phyloP scores from a whole-genome alignment of 2,113 vertebrate genomes.

The Conger conger region DNA sequence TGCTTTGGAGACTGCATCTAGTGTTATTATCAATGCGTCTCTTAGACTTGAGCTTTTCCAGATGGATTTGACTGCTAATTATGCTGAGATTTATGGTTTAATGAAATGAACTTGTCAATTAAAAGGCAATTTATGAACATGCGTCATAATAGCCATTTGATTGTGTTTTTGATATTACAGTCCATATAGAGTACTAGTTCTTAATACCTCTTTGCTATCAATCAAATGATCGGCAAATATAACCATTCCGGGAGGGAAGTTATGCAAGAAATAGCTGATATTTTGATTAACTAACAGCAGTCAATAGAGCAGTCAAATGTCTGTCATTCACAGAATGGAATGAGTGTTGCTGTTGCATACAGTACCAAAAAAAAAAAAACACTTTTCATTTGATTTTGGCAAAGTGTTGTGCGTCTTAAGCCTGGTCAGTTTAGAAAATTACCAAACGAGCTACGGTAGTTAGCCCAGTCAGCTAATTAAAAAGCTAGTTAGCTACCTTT shows the following conservation, averaged over 20 bases:
- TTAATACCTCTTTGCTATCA: no score
- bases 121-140: neutral
- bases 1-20: neutral
- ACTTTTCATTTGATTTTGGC: no score
- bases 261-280: no score
- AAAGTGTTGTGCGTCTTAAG: no score
- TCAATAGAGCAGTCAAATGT: no score
- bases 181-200: no score
- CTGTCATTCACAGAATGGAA: no score
- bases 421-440: neutral
- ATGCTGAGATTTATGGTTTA: conserved; percentile 11
- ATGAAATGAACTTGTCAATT: neutral
- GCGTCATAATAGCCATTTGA: neutral
- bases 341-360: no score
- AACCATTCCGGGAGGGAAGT: no score
- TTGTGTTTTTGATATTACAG: neutral
- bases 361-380: no score
- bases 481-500: neutral
- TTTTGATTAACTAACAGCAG: no score
- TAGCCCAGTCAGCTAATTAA: neutral
- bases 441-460: neutral
- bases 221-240: no score
- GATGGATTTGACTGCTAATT: conserved; percentile 16
- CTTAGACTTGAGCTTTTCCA: conserved; percentile 19
- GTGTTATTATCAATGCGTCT: conserved; percentile 16